These are phyloP conservation scores for Podargus strigoides DNA, from an alignment of 2,797 vertebrate species.

Conservation along the genomic window DNA sequence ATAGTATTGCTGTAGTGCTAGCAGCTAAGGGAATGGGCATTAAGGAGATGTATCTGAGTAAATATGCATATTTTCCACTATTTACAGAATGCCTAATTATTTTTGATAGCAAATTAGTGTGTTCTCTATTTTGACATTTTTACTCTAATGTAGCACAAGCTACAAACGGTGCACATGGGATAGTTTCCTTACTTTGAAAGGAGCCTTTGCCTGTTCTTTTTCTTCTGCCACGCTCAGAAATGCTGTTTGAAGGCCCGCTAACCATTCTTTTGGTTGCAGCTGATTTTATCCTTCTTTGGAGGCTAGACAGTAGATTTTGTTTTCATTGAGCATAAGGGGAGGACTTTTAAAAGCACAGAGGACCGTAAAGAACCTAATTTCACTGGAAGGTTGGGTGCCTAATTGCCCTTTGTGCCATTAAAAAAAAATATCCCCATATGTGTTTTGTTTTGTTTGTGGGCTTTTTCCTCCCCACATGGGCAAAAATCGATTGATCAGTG, in stretches of 20 bases:
- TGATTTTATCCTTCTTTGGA: background rate
- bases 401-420: conserved; percentile 50
- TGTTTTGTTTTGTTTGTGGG: conserved; percentile 11
- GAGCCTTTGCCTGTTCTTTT: background rate
- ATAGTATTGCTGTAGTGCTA: background rate
- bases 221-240: background rate
- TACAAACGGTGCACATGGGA: accelerated
- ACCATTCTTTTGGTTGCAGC: background rate
- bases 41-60: background rate
- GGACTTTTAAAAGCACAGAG: conserved; percentile 23
- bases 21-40: background rate
- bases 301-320: background rate
- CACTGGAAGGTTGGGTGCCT: conserved; percentile 17
- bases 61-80: accelerated
- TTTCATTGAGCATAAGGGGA: background rate
- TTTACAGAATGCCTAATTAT: background rate
- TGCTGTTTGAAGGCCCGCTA: background rate
- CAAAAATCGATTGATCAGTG: conserved; percentile 52
- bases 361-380: background rate
- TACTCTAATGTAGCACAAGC: background rate
- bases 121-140: background rate
- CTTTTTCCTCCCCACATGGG: background rate
- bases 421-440: background rate
- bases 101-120: background rate
- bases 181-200: background rate